Conservation (phyloP, 2,888 invertebrate species). For the Gnatocerus cornutus region DNA sequence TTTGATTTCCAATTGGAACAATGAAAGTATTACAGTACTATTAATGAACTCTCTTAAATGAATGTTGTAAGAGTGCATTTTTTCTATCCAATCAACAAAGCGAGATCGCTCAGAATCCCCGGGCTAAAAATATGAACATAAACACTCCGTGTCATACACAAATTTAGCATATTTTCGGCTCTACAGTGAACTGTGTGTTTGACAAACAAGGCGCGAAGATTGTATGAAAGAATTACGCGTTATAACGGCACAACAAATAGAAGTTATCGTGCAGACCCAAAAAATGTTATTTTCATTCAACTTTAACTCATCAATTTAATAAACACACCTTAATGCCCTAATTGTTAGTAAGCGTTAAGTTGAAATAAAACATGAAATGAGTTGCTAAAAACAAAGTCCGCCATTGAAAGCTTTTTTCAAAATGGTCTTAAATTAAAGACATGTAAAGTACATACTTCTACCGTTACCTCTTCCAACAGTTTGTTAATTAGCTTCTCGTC, state of each 20-base stretch:
- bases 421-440: conserved; percentile 31
- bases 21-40: not conserved
- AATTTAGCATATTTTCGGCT: conserved; percentile 25
- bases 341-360: conserved; percentile 12
- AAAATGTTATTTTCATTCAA: conserved; percentile 10
- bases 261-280: not conserved
- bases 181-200: not conserved
- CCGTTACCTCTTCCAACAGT: conserved; percentile 51
- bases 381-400: conserved; percentile 7
- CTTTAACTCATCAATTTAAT: conserved; percentile 9
- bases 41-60: no score
- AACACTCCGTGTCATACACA: conserved; percentile 16
- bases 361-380: conserved; percentile 8
- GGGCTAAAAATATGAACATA: conserved; percentile 14
- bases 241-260: not conserved
- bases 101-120: not conserved
- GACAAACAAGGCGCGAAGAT: conserved; percentile 8
- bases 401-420: conserved; percentile 8
- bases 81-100: not conserved
- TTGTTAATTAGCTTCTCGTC: conserved; percentile 51
- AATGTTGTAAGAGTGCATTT: not conserved
- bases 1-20: conserved; percentile 2
- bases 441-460: conserved; percentile 46
- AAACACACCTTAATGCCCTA: conserved; percentile 5
- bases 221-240: conserved; percentile 6